A percentile compares a stretch with the other conserved stretches of the same genome.
These are phyloP conservation scores for Drosophila ustulata DNA, from an alignment of 2,888 invertebrate genomes.

Conservation along the genomic window DNA sequence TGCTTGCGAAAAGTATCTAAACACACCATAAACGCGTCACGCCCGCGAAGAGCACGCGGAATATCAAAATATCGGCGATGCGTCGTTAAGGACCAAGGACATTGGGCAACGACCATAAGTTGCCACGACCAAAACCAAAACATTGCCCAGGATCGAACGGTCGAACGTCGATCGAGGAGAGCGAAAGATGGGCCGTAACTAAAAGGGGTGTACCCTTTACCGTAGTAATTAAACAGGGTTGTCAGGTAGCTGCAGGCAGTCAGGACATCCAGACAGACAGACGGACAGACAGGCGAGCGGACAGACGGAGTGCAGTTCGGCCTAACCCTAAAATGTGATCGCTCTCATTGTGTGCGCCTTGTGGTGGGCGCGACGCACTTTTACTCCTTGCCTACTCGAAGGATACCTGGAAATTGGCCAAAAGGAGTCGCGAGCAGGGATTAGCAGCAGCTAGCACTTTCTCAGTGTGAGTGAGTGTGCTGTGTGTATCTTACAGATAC, in stretches of 20 bases:
- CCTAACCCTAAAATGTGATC: slow-evolving; percentile 64
- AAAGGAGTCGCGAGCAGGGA: slow-evolving; percentile 40
- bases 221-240: slow-evolving; percentile 77
- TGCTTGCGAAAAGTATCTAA: slow-evolving; percentile 81
- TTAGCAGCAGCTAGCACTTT: slow-evolving; percentile 30
- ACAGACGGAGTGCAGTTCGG: neutral
- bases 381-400: slow-evolving; percentile 61
- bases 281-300: neutral
- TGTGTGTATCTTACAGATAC: slow-evolving; percentile 5
- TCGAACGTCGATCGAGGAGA: neutral
- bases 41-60: slow-evolving; percentile 61
- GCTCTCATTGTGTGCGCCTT: slow-evolving; percentile 65
- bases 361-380: slow-evolving; percentile 80
- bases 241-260: slow-evolving; percentile 22
- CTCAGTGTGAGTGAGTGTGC: neutral
- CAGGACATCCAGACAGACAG: neutral
- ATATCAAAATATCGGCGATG: slow-evolving; percentile 3
- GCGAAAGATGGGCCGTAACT: slow-evolving; percentile 9
- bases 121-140: slow-evolving; percentile 72
- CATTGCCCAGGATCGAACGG: slow-evolving; percentile 40
- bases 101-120: slow-evolving; percentile 47
- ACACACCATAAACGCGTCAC: slow-evolving; percentile 79
- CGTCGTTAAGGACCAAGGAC: slow-evolving; percentile 54
- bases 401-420: slow-evolving; percentile 59
- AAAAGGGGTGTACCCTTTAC: slow-evolving; percentile 83